A percentile compares a stretch with the other conserved stretches of the same genome.
These are phyloP conservation scores for Oryzias melastigma DNA, from an alignment of 2,113 vertebrate species.

Conservation along the genomic window DNA sequence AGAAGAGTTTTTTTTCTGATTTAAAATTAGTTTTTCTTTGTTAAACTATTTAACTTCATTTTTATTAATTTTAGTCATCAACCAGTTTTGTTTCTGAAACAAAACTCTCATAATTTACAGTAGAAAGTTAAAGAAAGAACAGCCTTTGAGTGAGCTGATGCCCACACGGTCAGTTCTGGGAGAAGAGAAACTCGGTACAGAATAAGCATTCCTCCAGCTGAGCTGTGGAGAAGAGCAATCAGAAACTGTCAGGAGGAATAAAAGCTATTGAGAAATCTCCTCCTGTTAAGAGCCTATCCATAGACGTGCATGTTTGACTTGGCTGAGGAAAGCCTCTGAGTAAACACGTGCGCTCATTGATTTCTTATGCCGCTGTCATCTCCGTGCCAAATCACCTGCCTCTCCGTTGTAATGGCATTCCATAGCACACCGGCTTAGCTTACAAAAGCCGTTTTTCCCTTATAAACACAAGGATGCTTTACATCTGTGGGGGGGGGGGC, in stretches of 20 bases:
- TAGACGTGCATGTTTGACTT: constrained; percentile 79
- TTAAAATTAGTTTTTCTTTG: no score
- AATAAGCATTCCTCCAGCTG: constrained; percentile 45
- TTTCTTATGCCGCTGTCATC: constrained; percentile 80
- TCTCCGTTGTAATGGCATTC: constrained; percentile 45
- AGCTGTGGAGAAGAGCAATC: constrained; percentile 42
- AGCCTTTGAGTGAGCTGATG: neutral
- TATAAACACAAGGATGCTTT: constrained; percentile 8
- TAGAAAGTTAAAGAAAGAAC: neutral
- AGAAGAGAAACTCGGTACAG: constrained; percentile 16
- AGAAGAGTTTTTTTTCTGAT: no score
- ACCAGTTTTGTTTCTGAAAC: no score
- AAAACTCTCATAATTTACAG: no score
- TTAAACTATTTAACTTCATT: no score
- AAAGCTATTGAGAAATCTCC: constrained; percentile 63
- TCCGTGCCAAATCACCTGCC: constrained; percentile 83
- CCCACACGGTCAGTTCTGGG: constrained; percentile 9
- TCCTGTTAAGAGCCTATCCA: constrained; percentile 55
- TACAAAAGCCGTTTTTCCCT: constrained; percentile 12
- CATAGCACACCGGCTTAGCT: constrained; percentile 39
- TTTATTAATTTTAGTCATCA: no score
- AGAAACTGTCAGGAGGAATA: constrained; percentile 14
- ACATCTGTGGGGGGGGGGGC: neutral
- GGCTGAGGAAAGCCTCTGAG: constrained; percentile 69
- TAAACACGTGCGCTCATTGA: constrained; percentile 79